Base-by-base conservation (phyloP, 2,797 vertebrate genomes). In the Alauda arvensis region DNA sequence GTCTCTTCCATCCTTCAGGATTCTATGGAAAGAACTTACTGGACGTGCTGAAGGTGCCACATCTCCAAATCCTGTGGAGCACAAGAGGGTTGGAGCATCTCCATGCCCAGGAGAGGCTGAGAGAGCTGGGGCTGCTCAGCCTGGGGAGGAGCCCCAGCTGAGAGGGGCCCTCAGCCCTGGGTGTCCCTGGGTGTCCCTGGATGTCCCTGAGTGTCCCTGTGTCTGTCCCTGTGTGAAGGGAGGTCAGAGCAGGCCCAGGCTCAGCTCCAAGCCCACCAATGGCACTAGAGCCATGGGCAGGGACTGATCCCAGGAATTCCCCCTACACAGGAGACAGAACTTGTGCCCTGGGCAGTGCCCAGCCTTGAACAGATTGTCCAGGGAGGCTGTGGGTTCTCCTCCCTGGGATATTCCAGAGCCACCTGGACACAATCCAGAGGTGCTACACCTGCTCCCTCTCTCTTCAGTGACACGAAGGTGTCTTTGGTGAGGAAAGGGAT, bases 261-360 rank as follows among this genome's bases (percentile, higher is more conserved):
- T 52, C 24, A 59, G 8, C n/a, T 20, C 13, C 1, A 1, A 13
- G 4, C 8, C n/a, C 46, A 65, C 18, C 4, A 19, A 1, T 24
- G 60, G 6, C 40, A 3, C 46, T 37, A 55, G 42, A 72, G 40
- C 1, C 0, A 20, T 0, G 0, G 18, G 23, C 26, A 74, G 46
- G 19, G 9, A 0, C 21, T 37, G 55, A 55, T 1, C 34, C 15
- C 48, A 42, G 40, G 0, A 42, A 37, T 18, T 42, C 4, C 31
- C 25, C 37, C 45, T 26, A 46, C 14, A 15, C 14, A 65, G 12
- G 19, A 51, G 34, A 6, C 21, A 71, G 1, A 78, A 23, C 10
- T 26, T 3, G 18, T 29, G 19, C 14, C 39, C 29, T 23, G 46
- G 31, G 25, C 67, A 60, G 13, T 10, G 52, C 14, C 24, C 9